Evolutionary conservation across 2,888 invertebrate species (phyloP).

Genomic region (Baccha elongata): DNA sequence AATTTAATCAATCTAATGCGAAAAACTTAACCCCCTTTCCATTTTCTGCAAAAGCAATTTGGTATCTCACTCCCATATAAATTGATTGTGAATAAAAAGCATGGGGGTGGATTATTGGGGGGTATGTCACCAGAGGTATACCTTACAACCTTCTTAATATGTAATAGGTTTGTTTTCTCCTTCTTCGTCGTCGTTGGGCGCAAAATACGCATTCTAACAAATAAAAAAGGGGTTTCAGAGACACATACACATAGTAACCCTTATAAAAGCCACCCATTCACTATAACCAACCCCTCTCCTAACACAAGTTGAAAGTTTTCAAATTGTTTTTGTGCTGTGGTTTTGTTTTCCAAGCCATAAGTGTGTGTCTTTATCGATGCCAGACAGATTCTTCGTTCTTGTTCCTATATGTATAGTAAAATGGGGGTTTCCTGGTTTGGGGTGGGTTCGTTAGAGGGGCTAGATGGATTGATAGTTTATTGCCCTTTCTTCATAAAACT

Average conservation of each 20-base stretch:
- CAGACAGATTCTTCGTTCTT: slow-evolving; percentile 64
- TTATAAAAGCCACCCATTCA: slow-evolving; percentile 6
- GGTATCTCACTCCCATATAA: slow-evolving; percentile 26
- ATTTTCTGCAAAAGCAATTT: slow-evolving; percentile 31
- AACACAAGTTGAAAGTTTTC: slow-evolving; percentile 63
- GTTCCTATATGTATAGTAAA: slow-evolving; percentile 38
- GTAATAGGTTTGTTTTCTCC: slow-evolving; percentile 46
- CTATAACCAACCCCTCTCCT: slow-evolving; percentile 1
- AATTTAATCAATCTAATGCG: slow-evolving; percentile 71
- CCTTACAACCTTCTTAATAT: slow-evolving; percentile 11
- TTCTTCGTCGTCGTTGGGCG: slow-evolving; percentile 6
- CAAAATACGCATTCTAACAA: slow-evolving; percentile 39
- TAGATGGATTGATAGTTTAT: slow-evolving; percentile 66
- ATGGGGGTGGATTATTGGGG: neutral
- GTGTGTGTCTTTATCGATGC: slow-evolving; percentile 55
- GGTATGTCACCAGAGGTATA: slow-evolving; percentile 23
- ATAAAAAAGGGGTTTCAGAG: slow-evolving; percentile 14
- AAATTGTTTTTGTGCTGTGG: slow-evolving; percentile 63
- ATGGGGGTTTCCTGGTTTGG: slow-evolving; percentile 61
- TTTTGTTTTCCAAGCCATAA: slow-evolving; percentile 63
- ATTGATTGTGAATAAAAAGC: slow-evolving; percentile 24
- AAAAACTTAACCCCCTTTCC: slow-evolving; percentile 11
- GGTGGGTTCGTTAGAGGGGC: slow-evolving; percentile 6
- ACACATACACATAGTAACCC: slow-evolving; percentile 24
- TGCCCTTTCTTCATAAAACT: slow-evolving; percentile 66